A percentile compares a stretch with the other conserved stretches of the same genome.
Evolutionary conservation across 2,113 vertebrate species (phyloP).

Genomic region (Corythoichthys haematopterus): DNA sequence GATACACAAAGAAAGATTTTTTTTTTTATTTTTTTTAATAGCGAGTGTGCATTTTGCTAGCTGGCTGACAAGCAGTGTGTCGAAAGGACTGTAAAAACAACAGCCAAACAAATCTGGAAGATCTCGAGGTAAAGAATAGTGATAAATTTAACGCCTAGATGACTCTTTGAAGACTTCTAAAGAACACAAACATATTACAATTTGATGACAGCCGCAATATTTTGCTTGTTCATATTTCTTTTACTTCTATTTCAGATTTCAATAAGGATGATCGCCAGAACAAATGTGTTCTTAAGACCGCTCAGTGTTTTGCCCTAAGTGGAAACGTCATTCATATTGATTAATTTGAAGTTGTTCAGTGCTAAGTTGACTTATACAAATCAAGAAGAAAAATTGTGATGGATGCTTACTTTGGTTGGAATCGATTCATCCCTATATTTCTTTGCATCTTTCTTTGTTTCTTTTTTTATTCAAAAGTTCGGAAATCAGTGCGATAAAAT

Average conservation of each 20-base stretch:
- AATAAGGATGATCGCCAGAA: background rate
- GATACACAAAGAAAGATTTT: background rate
- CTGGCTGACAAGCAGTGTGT: background rate
- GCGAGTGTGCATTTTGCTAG: background rate
- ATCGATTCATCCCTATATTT: background rate
- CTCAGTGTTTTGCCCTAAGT: background rate
- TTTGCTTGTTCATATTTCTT: background rate
- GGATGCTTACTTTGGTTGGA: background rate
- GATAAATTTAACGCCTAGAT: background rate
- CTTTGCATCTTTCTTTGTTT: background rate
- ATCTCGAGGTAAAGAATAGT: too few species aligned
- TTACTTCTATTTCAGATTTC: background rate
- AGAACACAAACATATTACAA: background rate
- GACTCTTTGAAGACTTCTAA: background rate
- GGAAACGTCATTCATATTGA: background rate
- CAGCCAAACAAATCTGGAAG: slow-evolving; percentile 1
- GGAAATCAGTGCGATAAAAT: background rate
- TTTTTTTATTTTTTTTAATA: background rate
- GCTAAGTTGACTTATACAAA: background rate
- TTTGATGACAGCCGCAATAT: background rate
- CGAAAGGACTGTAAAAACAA: background rate
- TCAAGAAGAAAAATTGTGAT: background rate
- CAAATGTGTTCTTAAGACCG: background rate
- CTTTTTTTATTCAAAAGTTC: too few species aligned
- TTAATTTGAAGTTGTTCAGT: background rate